These are phyloP conservation scores for Crioceris asparagi DNA, from an alignment of 2,888 invertebrate species.

Conservation along the genomic window DNA sequence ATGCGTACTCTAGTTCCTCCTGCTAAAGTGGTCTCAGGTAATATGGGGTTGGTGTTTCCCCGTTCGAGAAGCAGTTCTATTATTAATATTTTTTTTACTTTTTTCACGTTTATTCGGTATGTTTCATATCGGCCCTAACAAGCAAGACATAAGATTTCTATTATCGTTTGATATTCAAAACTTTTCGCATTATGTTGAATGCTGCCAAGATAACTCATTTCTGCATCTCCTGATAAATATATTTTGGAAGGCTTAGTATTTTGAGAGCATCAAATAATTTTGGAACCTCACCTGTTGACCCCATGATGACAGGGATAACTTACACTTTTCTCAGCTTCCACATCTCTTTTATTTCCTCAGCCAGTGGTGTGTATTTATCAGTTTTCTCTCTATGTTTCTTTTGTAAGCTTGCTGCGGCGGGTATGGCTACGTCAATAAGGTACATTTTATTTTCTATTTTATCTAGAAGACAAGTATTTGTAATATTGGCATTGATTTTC, in stretches of 20 bases:
- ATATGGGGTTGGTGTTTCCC: too few species aligned
- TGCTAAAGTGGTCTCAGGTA: too few species aligned
- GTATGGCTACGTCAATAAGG: neutral
- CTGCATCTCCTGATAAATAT: neutral
- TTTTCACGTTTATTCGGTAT: too few species aligned
- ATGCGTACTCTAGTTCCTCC: too few species aligned
- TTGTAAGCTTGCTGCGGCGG: neutral
- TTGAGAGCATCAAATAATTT: neutral
- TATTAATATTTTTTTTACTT: too few species aligned
- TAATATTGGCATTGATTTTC: constrained; percentile 2
- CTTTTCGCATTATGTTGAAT: neutral
- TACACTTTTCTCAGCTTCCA: neutral
- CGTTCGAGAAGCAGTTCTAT: too few species aligned
- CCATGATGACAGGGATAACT: neutral
- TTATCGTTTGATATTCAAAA: neutral
- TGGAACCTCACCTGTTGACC: neutral
- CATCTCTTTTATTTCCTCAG: neutral
- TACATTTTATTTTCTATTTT: constrained; percentile 1
- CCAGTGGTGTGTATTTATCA: neutral
- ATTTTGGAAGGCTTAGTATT: neutral
- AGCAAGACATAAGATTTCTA: too few species aligned
- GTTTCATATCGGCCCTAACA: too few species aligned
- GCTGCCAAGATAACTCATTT: neutral
- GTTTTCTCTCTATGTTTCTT: neutral
- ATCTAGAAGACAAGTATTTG: neutral